Base-by-base conservation (phyloP, 1,140 invertebrate species). In the Drosophila persimilis region DNA sequence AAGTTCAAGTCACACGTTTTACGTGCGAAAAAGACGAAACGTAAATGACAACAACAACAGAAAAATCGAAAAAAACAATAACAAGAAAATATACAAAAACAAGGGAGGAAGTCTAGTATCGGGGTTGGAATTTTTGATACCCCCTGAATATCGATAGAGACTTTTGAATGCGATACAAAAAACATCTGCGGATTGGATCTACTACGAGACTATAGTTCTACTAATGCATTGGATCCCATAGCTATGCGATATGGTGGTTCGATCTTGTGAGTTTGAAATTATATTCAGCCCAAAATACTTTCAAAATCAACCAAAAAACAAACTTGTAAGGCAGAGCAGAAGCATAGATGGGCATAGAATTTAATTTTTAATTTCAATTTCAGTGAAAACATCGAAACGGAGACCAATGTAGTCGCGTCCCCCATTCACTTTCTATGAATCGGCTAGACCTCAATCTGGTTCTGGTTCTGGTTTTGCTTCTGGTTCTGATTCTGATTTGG, bases 1-100 rank as follows among this genome's bases (percentile, higher is more conserved):
- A 86, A 86, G 81, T 81, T 86, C 81, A 85, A 81, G 81, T 85
- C 77, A 57, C 81, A 86, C 81, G 81, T 86, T 86, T 80, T 86
- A 80, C 65, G 67, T 85, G 81, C 59, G 64, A 80, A 74, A 72
- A 74, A 86, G 70, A 58, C 64, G 65, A 84, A 71, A 71, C 66
- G 77, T 59, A 62, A 73, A 69, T 46, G 81, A 56, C 60, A 62
- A 52, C 45, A 24, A 57, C 3, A 29, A 29, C 45, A 69, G 17
- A 1, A 17, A 17, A 17, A 17, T 17, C 17, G 17, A 55, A 24
- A 56, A 56, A 43, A 62, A 60, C 64, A 63, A 86, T 77, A 85
- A 80, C 69, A 86, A 35, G 48, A 31, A 51, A 20, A 15, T 24
- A 44, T 48, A 45, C 9, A 11, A 43, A 46, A 26, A 1, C 45